Conservation (phyloP, 2,797 vertebrate species). For the Denticeps clupeoides region DNA sequence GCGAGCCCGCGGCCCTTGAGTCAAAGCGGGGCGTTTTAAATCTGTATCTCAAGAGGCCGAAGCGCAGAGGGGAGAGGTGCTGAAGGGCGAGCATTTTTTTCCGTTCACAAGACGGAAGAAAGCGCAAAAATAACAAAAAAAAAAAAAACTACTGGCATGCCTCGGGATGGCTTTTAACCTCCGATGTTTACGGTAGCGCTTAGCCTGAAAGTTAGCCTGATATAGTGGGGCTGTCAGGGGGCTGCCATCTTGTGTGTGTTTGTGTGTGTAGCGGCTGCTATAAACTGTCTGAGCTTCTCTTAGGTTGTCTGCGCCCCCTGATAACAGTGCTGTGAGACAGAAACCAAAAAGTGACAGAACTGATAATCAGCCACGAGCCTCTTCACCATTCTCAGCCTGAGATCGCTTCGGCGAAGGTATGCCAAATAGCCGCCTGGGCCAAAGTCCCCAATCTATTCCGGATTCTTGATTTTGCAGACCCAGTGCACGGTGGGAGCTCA, state of each 20-base stretch:
- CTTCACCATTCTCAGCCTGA: no score
- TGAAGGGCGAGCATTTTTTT: conserved; percentile 55
- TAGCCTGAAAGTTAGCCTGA: conserved; percentile 21
- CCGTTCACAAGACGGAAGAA: background rate
- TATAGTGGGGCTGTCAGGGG: conserved; percentile 21
- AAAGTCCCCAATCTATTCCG: conserved; percentile 6
- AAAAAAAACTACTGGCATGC: conserved; percentile 31
- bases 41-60: conserved; percentile 55
- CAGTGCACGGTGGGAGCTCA: conserved; percentile 9
- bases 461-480: conserved; percentile 3
- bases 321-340: no score
- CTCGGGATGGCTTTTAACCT: conserved; percentile 35
- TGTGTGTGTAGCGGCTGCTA: conserved; percentile 6
- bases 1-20: conserved; percentile 32
- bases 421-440: no score
- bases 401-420: no score
- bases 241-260: background rate
- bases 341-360: no score
- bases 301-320: background rate
- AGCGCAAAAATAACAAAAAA: background rate
- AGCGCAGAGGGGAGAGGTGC: conserved; percentile 45
- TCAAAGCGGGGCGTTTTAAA: conserved; percentile 53
- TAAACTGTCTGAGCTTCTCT: background rate
- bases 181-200: conserved; percentile 42
- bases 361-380: no score